Percentiles rank a stretch among this genome's conserved stretches.
These are phyloP conservation scores for Sibirionetta formosa DNA, from an alignment of 2,797 vertebrate species.

Conservation along the genomic window DNA sequence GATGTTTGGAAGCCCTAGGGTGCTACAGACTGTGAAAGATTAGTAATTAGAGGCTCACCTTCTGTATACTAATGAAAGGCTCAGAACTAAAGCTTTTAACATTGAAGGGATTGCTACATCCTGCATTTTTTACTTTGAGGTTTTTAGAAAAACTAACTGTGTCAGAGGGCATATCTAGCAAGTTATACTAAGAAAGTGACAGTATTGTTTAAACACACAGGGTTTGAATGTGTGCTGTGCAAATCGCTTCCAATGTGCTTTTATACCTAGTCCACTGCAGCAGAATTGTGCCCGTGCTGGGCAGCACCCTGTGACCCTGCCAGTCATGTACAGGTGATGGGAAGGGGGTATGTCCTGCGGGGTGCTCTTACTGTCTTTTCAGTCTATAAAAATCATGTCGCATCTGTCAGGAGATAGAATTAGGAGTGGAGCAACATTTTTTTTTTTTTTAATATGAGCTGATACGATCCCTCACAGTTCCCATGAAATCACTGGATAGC, in stretches of 20 bases:
- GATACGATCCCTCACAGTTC: not conserved
- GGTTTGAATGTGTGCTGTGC: not conserved
- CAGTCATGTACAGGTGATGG: rapidly evolving
- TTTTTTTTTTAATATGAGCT: not conserved
- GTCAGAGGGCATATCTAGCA: conserved; percentile 44
- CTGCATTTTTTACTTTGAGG: conserved; percentile 43
- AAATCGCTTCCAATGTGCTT: not conserved
- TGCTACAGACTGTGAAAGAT: conserved; percentile 68
- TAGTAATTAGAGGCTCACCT: conserved; percentile 73
- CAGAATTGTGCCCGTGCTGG: not conserved
- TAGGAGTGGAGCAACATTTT: not conserved
- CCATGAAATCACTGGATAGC: not conserved
- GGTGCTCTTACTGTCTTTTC: not conserved
- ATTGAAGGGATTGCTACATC: conserved; percentile 31
- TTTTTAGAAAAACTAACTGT: conserved; percentile 33
- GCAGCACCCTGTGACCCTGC: not conserved
- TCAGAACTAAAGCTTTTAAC: conserved; percentile 62
- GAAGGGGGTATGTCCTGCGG: rapidly evolving
- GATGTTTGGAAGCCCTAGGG: conserved; percentile 72
- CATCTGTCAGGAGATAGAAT: not conserved
- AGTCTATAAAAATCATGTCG: rapidly evolving
- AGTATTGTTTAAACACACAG: not conserved
- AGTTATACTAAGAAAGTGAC: not conserved
- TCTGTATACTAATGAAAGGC: conserved; percentile 73
- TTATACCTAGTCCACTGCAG: rapidly evolving